A percentile compares a stretch with the other conserved stretches of the same genome.
Conservation (phyloP, 2,888 invertebrate genomes). For the Pegoplata infirma region DNA sequence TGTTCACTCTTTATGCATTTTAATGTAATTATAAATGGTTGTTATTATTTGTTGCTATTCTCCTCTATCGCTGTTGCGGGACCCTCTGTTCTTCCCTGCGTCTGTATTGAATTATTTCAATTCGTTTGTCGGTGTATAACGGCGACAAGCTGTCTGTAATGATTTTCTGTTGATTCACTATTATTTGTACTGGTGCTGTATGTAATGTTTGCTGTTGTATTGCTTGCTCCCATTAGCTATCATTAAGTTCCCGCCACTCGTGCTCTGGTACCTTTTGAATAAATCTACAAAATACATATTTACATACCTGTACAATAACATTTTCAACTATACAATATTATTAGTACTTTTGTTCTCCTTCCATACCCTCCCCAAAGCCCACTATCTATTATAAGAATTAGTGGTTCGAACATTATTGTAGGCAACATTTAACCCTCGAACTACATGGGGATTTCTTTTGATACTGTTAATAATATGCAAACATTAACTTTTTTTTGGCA, state of each 20-base stretch:
- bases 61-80: neutral
- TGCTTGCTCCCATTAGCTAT: slow-evolving; percentile 36
- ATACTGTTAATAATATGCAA: no score
- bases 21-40: slow-evolving; percentile 24
- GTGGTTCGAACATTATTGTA: neutral
- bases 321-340: neutral
- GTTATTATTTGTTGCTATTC: neutral
- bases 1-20: neutral
- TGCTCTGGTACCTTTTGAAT: slow-evolving; percentile 4
- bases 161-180: slow-evolving; percentile 47
- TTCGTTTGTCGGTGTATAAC: slow-evolving; percentile 32
- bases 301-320: no score
- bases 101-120: slow-evolving; percentile 17
- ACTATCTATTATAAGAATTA: neutral
- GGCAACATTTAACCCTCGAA: no score
- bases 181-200: slow-evolving; percentile 1
- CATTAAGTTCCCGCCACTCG: slow-evolving; percentile 27
- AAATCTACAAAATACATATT: neutral
- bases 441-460: no score
- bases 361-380: neutral
- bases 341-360: neutral
- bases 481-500: no score
- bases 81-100: neutral
- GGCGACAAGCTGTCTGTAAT: slow-evolving; percentile 60
- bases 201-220: no score